phyloP scores from a whole-genome alignment of 2,797 vertebrate species.

The Rhincodon typus region DNA sequence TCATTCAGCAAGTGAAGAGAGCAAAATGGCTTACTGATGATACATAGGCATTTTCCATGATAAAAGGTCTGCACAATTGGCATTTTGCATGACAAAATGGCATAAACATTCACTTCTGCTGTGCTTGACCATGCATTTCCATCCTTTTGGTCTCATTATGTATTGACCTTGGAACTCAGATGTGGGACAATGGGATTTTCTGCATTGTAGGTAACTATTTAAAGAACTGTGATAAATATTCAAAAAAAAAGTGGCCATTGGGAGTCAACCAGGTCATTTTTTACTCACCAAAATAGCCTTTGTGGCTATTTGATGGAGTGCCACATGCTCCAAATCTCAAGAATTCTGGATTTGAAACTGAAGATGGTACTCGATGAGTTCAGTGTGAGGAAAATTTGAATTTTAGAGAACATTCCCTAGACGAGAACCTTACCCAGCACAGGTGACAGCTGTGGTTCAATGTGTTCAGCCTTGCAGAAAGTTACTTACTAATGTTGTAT shows the following conservation, averaged over 20 bases:
- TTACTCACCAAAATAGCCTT: neutral
- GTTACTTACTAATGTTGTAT: neutral
- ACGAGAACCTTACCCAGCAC: neutral
- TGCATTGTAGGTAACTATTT: neutral
- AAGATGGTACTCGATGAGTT: neutral
- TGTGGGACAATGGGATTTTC: neutral
- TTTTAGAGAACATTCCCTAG: neutral
- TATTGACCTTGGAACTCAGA: neutral
- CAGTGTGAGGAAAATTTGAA: neutral
- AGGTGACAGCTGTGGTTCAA: neutral
- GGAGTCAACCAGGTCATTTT: neutral
- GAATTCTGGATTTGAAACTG: neutral
- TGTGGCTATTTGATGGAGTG: neutral
- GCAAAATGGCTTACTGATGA: neutral
- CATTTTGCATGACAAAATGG: neutral
- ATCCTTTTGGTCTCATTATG: neutral
- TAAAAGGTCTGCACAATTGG: neutral
- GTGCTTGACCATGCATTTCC: neutral
- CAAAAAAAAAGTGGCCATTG: neutral
- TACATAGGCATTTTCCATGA: neutral
- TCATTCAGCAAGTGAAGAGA: neutral
- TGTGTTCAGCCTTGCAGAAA: neutral
- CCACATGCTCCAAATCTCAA: neutral
- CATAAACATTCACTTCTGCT: neutral
- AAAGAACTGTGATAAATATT: neutral